Percentiles rank a stretch among this genome's conserved stretches.
These are phyloP conservation scores for Alcis repandata DNA, from an alignment of 2,888 invertebrate genomes.

Conservation along the genomic window DNA sequence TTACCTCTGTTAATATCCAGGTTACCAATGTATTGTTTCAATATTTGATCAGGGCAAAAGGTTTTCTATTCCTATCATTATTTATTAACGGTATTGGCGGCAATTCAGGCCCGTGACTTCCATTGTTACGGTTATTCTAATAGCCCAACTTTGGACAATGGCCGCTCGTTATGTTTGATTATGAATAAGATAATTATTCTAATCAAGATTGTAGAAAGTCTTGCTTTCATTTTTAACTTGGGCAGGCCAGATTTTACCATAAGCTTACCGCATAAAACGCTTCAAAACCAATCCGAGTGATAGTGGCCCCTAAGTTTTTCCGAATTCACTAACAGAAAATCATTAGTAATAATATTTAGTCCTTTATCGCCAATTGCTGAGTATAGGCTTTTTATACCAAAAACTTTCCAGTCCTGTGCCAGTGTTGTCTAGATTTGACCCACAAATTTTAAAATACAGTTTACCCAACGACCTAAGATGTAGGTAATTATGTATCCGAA, in stretches of 20 bases:
- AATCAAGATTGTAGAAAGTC: not conserved
- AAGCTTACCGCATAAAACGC: too few species aligned
- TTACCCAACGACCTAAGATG: too few species aligned
- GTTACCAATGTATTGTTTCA: conserved; percentile 51
- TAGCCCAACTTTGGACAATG: conserved; percentile 53
- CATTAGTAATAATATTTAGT: too few species aligned
- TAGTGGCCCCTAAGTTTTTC: too few species aligned
- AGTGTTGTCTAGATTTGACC: conserved; percentile 26
- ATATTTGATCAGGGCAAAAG: conserved; percentile 55
- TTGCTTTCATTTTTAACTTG: not conserved
- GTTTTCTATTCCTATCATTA: conserved; percentile 53
- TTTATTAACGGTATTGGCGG: conserved; percentile 55
- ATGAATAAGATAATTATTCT: conserved; percentile 11
- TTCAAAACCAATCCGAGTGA: too few species aligned
- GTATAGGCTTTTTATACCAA: too few species aligned
- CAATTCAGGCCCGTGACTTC: conserved; percentile 53
- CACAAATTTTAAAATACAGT: too few species aligned
- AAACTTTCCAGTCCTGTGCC: too few species aligned
- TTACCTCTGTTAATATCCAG: not conserved
- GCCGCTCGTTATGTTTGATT: conserved; percentile 48
- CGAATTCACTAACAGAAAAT: too few species aligned
- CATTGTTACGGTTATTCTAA: conserved; percentile 59
- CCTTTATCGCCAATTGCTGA: too few species aligned
- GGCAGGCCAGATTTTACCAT: too few species aligned
- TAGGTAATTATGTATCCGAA: conserved; percentile 21